These are phyloP conservation scores for Anguilla japonica DNA, from an alignment of 2,113 vertebrate genomes.

Conservation along the genomic window DNA sequence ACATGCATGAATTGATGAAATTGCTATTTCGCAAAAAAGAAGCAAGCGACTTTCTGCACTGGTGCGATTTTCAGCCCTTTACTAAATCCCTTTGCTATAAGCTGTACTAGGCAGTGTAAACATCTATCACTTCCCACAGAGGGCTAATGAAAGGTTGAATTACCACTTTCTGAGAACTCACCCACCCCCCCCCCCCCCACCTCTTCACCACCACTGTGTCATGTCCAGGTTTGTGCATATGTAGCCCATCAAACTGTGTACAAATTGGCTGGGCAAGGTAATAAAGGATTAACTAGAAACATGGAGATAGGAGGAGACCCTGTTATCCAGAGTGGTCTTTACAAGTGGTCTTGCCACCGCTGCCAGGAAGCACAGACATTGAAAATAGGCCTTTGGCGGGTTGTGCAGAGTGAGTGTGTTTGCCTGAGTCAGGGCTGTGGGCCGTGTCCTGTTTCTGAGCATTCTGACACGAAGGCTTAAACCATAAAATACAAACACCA, in stretches of 20 bases:
- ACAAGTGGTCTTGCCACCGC: background rate
- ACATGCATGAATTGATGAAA: background rate
- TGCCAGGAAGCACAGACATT: background rate
- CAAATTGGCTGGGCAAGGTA: background rate
- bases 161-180: background rate
- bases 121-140: background rate
- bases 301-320: background rate
- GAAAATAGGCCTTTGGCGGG: slow-evolving; percentile 9
- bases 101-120: background rate
- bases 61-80: background rate
- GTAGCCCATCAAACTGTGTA: background rate
- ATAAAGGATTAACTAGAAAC: background rate
- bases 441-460: background rate
- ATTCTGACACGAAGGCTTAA: background rate
- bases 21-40: background rate
- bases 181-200: too few species aligned
- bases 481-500: slow-evolving; percentile 6
- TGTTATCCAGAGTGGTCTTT: background rate
- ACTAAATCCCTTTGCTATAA: background rate
- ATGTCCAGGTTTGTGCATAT: background rate
- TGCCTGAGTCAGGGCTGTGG: background rate
- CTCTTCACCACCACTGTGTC: background rate
- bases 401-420: background rate
- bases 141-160: background rate
- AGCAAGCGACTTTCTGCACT: background rate